phyloP scores from a whole-genome alignment of 2,113 vertebrate species.

The Lethenteron camtschaticum region DNA sequence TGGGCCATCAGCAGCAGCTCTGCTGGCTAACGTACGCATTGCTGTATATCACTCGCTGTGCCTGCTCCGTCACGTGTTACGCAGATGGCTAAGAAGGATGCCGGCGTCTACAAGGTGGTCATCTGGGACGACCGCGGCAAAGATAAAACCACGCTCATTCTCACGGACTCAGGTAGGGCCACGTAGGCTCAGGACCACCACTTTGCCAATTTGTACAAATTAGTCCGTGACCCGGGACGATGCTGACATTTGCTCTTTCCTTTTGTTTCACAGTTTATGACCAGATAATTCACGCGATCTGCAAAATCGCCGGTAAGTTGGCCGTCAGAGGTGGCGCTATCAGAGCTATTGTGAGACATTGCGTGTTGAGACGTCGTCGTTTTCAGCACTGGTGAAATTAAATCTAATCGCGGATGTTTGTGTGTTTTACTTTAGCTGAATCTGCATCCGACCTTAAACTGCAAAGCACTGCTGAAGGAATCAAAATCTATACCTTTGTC shows the following conservation, averaged over 20 bases:
- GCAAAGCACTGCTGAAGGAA: constrained; percentile 78
- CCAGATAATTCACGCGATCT: neutral
- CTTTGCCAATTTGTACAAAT: neutral
- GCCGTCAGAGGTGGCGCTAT: neutral
- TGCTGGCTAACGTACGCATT: neutral
- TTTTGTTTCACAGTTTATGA: neutral
- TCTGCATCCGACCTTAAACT: constrained; percentile 81
- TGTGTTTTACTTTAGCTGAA: constrained; percentile 30
- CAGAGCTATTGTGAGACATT: neutral
- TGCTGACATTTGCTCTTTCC: neutral
- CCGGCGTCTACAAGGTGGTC: constrained; percentile 67
- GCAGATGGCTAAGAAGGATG: constrained; percentile 88
- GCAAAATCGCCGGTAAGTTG: constrained; percentile 2
- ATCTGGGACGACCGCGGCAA: constrained; percentile 85
- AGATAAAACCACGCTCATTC: constrained; percentile 51
- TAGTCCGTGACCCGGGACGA: neutral
- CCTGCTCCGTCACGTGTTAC: neutral
- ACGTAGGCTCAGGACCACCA: neutral
- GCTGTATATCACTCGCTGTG: neutral
- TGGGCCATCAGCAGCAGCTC: too few species aligned
- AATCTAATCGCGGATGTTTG: neutral
- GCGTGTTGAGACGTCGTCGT: too few species aligned
- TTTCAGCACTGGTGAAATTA: neutral
- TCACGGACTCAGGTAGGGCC: constrained; percentile 53
- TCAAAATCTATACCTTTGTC: constrained; percentile 79